A percentile compares a stretch with the other conserved stretches of the same genome.
phyloP scores from a whole-genome alignment of 2,797 vertebrate species.

The Siniperca scherzeri region DNA sequence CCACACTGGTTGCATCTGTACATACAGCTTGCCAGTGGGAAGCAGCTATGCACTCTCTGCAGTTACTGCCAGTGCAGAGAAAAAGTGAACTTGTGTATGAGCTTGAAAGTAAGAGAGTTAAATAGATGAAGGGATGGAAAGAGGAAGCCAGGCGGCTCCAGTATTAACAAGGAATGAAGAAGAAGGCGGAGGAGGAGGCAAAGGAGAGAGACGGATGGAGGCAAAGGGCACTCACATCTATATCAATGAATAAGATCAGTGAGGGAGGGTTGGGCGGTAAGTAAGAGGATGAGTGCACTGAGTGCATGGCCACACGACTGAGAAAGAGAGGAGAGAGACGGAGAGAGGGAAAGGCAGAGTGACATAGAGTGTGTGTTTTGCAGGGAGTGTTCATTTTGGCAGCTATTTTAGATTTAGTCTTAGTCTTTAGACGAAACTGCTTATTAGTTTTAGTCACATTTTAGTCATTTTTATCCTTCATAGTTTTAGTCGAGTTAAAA shows the following conservation, averaged over 20 bases:
- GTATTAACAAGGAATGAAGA: slow-evolving; percentile 49
- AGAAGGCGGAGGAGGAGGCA: slow-evolving; percentile 32
- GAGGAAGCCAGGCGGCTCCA: slow-evolving; percentile 38
- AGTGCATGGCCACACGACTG: slow-evolving; percentile 29
- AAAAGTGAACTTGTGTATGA: slow-evolving; percentile 28
- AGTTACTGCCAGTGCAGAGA: slow-evolving; percentile 11
- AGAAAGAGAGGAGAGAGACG: slow-evolving; percentile 14
- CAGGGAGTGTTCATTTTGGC: slow-evolving; percentile 3
- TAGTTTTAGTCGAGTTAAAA: too few species aligned
- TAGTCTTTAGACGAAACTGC: too few species aligned
- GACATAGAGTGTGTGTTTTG: slow-evolving; percentile 41
- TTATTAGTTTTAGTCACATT: too few species aligned
- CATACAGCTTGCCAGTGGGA: slow-evolving; percentile 15
- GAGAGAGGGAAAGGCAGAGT: slow-evolving; percentile 19
- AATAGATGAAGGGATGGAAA: slow-evolving; percentile 39
- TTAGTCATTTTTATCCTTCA: too few species aligned
- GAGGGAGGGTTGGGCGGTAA: slow-evolving; percentile 52
- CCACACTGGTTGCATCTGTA: slow-evolving; percentile 23
- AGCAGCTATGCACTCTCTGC: neutral
- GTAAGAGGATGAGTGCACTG: slow-evolving; percentile 59
- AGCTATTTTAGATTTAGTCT: too few species aligned
- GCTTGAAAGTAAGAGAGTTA: slow-evolving; percentile 37
- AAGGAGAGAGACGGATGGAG: slow-evolving; percentile 58
- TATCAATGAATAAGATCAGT: slow-evolving; percentile 72
- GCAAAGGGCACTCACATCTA: slow-evolving; percentile 69